Base-by-base conservation (phyloP, 1,140 invertebrate species). In the Bombus pascuorum region DNA sequence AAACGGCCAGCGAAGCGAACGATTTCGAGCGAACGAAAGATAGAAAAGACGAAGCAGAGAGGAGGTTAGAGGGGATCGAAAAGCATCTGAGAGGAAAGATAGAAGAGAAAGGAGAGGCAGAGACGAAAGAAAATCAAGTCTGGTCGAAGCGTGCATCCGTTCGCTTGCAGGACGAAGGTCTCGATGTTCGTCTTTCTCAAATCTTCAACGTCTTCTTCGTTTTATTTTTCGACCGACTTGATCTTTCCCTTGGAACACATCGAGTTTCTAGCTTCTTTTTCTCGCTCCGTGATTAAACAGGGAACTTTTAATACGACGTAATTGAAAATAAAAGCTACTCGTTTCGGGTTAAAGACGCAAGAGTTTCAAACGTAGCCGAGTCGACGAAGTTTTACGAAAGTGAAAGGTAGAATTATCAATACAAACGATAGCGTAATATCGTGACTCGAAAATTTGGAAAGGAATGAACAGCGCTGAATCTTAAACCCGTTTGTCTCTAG, bases 141-240 rank as follows among this genome's bases (percentile, higher is more conserved):
- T 80, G 87, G 81, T 92, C 90, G 86, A 91, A 89, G 87, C 90
- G 89, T 90, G 25, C 85, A 91, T 91, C 88, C 62, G 86, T 87
- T 86, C 86, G 86, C 73, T 78, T 10, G 1, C n/a, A 57, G 65
- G 62, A 66, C 75, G 13, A 72, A 39, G 57, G 34, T 71, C 34
- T n/a, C 28, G 28, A 66, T 37, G 15, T 42, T 62, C 68, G 76
- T 80, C 85, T 84, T 91, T 89, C 89, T 79, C 78, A 81, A 78
- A 74, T 88, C 83, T 81, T 74, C 72, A 0, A 65, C 39, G 66
- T 44, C 34, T 72, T 81, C 62, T 85, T 74, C 72, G 83, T 90
- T 89, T 87, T 87, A 89, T 86, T 87, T 83, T 86, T 47, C 47
- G 47, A 18, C 47, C 47, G 5, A 5, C 47, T 47, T 25, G 0